Evolutionary conservation across 1,140 invertebrate genomes (phyloP), one percentile per base, ranked within the genome.

Genomic region (Pseudomyrmex dendroicus): DNA sequence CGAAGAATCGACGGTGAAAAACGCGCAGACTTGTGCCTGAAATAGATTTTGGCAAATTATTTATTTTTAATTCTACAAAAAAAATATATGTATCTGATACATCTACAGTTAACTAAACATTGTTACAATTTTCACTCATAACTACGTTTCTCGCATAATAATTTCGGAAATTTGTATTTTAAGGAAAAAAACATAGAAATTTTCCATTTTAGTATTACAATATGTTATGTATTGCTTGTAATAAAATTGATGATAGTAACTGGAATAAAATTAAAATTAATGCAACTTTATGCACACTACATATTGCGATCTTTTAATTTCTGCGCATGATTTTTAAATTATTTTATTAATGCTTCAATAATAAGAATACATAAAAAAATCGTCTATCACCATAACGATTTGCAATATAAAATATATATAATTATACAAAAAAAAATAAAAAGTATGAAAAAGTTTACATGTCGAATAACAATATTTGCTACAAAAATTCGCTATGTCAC

Each of bases 11-110:
- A 93, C 94, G 3, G 89, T 96, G 70, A 95, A 96, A 54, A 94
- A 93, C 46, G 93, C 96, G 46, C 95, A 96, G 93, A 96, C 95
- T 78, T 95, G 96, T 89, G 96, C 96, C 89, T 96, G 94, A 94
- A 73, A 63, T 35, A 1, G 4, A 22, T 9, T 10, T 48, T 35
- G 17, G 50, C 78, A 12, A 54, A 22, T 15, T 10, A 22, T 85
- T 66, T 15, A 70, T 54, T 20, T 13, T 13, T 68, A 35, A 54
- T 68, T 3, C 10, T 13, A 7, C 48, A 48, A 63, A 8, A 52
- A 0, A 35, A 0, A 35, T 35, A 35, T 35, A 35, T 35, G 7
- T 35, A 35, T 35, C 15, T 35, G 35, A 35, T 7, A 35, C 35
- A 35, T 35, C 35, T 7, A 35, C 35, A 35, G 35, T 35, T 35